Conservation (phyloP, 2,797 vertebrate species). For the Todus mexicanus region DNA sequence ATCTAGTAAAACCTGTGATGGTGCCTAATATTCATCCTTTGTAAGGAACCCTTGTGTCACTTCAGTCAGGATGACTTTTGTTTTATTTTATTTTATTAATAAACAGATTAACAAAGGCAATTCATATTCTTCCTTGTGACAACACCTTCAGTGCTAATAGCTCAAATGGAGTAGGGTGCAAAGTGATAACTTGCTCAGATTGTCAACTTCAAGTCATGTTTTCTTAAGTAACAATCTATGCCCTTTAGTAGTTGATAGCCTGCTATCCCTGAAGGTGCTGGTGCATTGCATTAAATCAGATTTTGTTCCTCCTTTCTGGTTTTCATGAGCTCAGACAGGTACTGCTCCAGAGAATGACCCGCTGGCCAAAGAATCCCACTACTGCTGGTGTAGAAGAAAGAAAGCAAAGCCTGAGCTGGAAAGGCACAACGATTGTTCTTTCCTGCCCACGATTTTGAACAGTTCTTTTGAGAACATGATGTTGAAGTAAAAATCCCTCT, state of each 20-base stretch:
- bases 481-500: background rate
- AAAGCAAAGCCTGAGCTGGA: background rate
- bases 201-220: background rate
- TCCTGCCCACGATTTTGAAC: background rate
- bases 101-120: background rate
- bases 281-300: background rate
- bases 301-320: background rate
- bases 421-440: background rate
- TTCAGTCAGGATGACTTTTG: background rate
- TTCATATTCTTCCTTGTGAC: background rate
- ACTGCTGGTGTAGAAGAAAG: background rate
- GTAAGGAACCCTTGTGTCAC: background rate
- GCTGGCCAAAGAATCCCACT: background rate
- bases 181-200: background rate
- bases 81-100: background rate
- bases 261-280: background rate
- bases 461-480: background rate
- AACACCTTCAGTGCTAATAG: background rate
- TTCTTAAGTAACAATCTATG: background rate
- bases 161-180: background rate
- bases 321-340: background rate
- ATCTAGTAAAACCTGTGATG: background rate
- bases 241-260: background rate
- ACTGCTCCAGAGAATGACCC: background rate
- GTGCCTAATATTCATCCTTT: background rate